phyloP scores from a whole-genome alignment of 2,888 invertebrate genomes.

The Caprella mutica region DNA sequence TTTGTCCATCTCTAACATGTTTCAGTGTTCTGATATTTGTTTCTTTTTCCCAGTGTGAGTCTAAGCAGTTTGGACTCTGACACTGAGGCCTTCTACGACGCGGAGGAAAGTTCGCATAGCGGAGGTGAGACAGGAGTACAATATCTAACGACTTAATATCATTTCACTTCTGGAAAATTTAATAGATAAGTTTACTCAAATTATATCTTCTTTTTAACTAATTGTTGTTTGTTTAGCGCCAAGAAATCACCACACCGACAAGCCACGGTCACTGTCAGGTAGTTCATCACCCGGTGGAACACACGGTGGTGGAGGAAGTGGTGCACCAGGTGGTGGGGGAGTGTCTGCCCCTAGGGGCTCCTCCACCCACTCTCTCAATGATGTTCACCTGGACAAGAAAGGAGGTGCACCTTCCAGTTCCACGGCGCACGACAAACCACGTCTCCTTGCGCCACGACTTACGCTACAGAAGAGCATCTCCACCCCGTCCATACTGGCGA shows the following conservation, averaged over 20 bases:
- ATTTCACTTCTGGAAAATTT: background rate
- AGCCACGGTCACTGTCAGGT: slow-evolving; percentile 22
- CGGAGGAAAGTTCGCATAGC: slow-evolving; percentile 39
- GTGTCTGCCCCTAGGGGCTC: slow-evolving; percentile 48
- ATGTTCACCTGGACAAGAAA: slow-evolving; percentile 68
- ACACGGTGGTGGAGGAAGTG: too few relatives aligned
- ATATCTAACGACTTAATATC: background rate
- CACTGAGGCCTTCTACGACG: slow-evolving; percentile 52
- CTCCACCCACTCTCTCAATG: slow-evolving; percentile 71
- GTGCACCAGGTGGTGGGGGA: too few relatives aligned
- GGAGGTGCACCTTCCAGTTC: background rate
- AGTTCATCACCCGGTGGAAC: slow-evolving; percentile 20
- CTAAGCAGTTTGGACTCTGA: slow-evolving; percentile 75
- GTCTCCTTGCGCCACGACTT: slow-evolving; percentile 27
- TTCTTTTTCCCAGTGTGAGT: slow-evolving; percentile 49
- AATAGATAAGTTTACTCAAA: background rate
- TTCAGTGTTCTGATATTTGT: background rate
- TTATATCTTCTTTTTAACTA: background rate
- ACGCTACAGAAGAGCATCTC: slow-evolving; percentile 73
- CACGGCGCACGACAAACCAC: slow-evolving; percentile 20
- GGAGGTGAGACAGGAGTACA: slow-evolving; percentile 12
- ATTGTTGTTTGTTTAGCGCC: too few relatives aligned
- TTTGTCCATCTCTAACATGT: too few relatives aligned
- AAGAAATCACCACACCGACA: too few relatives aligned
- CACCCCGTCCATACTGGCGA: slow-evolving; percentile 73